phyloP scores from a whole-genome alignment of 2,113 vertebrate species.

The Labeo catla region DNA sequence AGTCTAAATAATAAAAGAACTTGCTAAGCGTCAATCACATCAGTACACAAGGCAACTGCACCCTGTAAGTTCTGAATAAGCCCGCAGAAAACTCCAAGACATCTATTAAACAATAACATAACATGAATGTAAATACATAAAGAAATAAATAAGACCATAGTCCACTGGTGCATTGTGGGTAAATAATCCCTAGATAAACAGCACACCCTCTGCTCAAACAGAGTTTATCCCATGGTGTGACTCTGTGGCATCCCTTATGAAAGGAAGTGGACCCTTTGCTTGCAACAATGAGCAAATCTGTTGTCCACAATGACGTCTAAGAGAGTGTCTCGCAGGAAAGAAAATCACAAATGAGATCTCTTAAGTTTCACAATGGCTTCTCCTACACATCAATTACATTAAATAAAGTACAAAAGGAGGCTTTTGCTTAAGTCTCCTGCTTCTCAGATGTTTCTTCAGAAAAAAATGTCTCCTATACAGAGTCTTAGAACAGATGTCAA shows the following conservation, averaged over 20 bases:
- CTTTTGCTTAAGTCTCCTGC: neutral
- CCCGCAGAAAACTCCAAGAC: neutral
- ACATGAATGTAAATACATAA: neutral
- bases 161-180: conserved; percentile 17
- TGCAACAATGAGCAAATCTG: neutral
- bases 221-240: conserved; percentile 8
- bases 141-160: neutral
- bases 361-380: neutral
- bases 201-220: conserved; percentile 49
- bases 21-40: neutral
- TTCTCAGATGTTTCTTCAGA: neutral
- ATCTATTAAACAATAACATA: neutral
- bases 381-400: neutral
- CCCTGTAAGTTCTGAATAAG: neutral
- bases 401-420: neutral
- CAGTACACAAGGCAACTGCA: neutral
- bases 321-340: neutral
- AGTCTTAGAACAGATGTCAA: neutral
- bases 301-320: neutral
- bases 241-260: neutral
- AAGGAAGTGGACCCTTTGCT: neutral
- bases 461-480: neutral
- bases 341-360: neutral
- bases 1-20: neutral
- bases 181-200: conserved; percentile 43